phyloP scores from a whole-genome alignment of 2,797 vertebrate species.

The Muscicapa striata region DNA sequence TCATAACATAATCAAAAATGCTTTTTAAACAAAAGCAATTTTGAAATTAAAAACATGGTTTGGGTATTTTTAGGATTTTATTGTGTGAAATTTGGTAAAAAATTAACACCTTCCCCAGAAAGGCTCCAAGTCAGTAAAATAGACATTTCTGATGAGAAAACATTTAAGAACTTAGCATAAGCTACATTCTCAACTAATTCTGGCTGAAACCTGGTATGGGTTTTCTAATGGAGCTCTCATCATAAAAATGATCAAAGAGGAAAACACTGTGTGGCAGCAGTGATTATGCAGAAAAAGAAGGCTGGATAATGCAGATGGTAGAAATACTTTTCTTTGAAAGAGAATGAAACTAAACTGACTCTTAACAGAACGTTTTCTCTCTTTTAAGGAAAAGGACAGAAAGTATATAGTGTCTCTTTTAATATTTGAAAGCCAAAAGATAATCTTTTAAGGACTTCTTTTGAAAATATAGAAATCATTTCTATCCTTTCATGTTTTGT shows the following conservation, averaged over 20 bases:
- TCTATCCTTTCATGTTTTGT: fast-evolving
- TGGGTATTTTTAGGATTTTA: background rate
- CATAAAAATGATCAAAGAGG: background rate
- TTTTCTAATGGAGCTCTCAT: background rate
- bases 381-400: background rate
- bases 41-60: background rate
- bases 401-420: background rate
- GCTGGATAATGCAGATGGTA: background rate
- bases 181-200: background rate
- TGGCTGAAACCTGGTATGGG: background rate
- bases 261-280: background rate
- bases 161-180: background rate
- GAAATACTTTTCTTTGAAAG: background rate
- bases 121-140: background rate
- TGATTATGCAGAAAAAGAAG: background rate
- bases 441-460: background rate
- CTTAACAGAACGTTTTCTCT: background rate
- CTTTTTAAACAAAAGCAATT: background rate
- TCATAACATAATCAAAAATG: background rate
- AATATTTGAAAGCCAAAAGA: background rate
- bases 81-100: background rate
- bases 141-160: background rate
- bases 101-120: background rate
- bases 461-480: background rate
- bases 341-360: background rate